A percentile compares a stretch with the other conserved stretches of the same genome.
Evolutionary conservation across 2,113 vertebrate species (phyloP).

Genomic region (Lagopus leucura): DNA sequence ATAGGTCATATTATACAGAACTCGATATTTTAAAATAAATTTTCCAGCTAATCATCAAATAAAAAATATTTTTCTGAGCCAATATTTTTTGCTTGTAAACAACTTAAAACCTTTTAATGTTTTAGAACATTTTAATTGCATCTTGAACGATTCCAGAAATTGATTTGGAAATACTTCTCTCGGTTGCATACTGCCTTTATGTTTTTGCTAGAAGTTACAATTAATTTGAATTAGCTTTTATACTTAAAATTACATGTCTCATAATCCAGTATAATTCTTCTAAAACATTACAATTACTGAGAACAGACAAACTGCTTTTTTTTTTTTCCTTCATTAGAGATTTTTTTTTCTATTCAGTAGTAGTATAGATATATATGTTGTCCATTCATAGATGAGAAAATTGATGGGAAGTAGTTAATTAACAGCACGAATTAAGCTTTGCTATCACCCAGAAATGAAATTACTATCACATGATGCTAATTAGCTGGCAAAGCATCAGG

Average conservation of each 20-base stretch:
- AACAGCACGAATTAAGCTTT: slow-evolving; percentile 46
- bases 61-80: not conserved
- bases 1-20: not conserved
- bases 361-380: not conserved
- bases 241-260: not conserved
- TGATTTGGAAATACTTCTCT: not conserved
- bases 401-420: slow-evolving; percentile 47
- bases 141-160: slow-evolving; percentile 7
- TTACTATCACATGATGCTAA: slow-evolving; percentile 7
- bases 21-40: not conserved
- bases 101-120: not conserved
- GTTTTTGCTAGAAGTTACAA: not conserved
- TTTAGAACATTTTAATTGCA: not conserved
- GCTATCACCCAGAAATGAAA: not conserved
- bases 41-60: not conserved
- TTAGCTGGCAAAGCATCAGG: slow-evolving; percentile 17
- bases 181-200: not conserved
- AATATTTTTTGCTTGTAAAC: not conserved
- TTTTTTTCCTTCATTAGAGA: not conserved
- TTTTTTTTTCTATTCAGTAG: not conserved
- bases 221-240: slow-evolving; percentile 4
- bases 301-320: not conserved
- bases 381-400: slow-evolving; percentile 5
- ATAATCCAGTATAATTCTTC: not conserved
- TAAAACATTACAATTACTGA: not conserved